These are phyloP conservation scores for Osmoderma eremita DNA, from an alignment of 2,888 invertebrate genomes.

Conservation along the genomic window DNA sequence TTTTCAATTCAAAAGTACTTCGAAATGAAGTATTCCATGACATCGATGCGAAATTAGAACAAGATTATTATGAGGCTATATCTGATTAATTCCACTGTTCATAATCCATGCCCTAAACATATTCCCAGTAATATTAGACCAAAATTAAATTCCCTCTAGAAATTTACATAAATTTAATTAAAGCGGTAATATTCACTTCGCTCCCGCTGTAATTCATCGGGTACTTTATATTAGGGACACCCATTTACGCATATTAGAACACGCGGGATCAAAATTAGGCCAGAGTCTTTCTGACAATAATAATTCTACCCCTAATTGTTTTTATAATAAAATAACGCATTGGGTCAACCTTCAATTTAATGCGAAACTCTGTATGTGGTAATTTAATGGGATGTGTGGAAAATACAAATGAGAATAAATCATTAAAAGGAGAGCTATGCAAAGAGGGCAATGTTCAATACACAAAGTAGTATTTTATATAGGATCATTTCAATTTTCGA, in stretches of 20 bases:
- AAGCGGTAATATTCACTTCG: slow-evolving; percentile 37
- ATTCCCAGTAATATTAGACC: slow-evolving; percentile 37
- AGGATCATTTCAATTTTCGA: no score
- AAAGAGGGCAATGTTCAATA: no score
- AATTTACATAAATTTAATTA: slow-evolving; percentile 45
- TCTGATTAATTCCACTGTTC: neutral
- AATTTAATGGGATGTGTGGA: no score
- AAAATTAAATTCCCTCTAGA: slow-evolving; percentile 38
- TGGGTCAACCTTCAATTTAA: no score
- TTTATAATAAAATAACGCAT: neutral
- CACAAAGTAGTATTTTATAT: no score
- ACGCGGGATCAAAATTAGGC: slow-evolving; percentile 1
- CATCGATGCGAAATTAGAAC: no score
- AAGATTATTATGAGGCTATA: no score
- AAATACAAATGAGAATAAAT: no score
- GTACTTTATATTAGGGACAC: slow-evolving; percentile 24
- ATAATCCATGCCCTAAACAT: neutral
- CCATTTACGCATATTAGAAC: neutral
- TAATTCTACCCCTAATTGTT: slow-evolving; percentile 22
- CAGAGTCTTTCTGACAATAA: slow-evolving; percentile 1
- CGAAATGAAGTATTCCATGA: no score
- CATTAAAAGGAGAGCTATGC: no score
- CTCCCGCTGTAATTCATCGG: slow-evolving; percentile 16
- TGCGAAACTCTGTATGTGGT: no score
- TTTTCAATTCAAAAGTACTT: no score